Evolutionary conservation across 2,113 vertebrate species (phyloP).

Genomic region (Laticauda colubrina): DNA sequence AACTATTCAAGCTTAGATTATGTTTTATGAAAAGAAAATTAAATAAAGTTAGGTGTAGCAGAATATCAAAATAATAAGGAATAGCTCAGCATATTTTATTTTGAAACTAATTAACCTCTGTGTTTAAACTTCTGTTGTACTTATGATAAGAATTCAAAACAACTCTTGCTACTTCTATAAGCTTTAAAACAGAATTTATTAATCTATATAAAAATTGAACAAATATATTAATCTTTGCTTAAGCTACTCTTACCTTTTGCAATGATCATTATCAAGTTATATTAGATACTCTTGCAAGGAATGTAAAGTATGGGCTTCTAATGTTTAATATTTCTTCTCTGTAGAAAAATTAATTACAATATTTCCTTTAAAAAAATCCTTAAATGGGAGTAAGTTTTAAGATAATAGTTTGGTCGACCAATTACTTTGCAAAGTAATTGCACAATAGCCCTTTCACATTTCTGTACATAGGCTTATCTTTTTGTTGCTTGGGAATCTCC

Average conservation of each 20-base stretch:
- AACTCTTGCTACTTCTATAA: background rate
- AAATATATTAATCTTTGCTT: background rate
- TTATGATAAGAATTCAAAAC: conserved; percentile 34
- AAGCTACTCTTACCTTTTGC: background rate
- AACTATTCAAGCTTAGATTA: background rate
- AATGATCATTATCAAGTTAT: conserved; percentile 45
- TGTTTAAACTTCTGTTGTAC: background rate
- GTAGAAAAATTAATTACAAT: conserved; percentile 48
- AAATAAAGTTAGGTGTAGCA: background rate
- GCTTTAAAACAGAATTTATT: conserved; percentile 35
- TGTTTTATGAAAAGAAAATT: conserved; percentile 4
- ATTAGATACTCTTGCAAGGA: conserved; percentile 31
- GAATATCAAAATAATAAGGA: background rate
- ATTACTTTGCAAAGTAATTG: background rate
- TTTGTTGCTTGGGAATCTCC: background rate
- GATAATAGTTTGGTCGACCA: background rate
- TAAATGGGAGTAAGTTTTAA: background rate
- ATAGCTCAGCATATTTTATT: conserved; percentile 8
- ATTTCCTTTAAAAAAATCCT: background rate
- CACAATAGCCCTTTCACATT: background rate
- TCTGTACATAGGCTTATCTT: background rate
- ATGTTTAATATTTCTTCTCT: conserved; percentile 36
- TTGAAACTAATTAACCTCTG: conserved; percentile 26
- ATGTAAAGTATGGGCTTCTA: conserved; percentile 40
- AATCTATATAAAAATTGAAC: conserved; percentile 38